Percentiles rank a stretch among this genome's conserved stretches.
Evolutionary conservation across 2,797 vertebrate species (phyloP).

Genomic region (Malacoraja senta): DNA sequence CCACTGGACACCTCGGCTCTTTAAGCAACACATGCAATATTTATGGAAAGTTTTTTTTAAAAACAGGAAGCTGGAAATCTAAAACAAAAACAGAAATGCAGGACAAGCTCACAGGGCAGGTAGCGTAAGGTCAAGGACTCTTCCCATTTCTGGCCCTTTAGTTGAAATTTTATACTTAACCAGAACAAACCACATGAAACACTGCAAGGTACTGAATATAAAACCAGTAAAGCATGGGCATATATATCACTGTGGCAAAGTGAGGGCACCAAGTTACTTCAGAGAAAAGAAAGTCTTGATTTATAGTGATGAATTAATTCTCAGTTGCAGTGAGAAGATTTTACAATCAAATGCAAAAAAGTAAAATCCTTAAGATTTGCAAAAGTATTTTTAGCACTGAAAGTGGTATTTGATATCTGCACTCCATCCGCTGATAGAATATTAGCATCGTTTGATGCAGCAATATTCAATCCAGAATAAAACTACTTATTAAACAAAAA

Average conservation of each 20-base stretch:
- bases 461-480: neutral
- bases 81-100: no score
- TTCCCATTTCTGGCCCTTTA: neutral
- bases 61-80: no score
- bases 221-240: neutral
- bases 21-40: neutral
- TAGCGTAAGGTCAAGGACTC: no score
- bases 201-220: neutral
- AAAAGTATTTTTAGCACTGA: neutral
- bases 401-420: neutral
- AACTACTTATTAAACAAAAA: neutral
- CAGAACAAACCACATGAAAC: neutral
- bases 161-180: neutral
- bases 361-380: neutral
- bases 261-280: neutral
- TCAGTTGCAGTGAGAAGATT: neutral
- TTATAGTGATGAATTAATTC: neutral
- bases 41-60: no score
- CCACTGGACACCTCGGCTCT: neutral
- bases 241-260: neutral
- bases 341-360: neutral
- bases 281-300: no score
- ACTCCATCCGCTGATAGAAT: neutral
- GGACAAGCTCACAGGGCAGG: no score
- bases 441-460: neutral